A percentile compares a stretch with the other conserved stretches of the same genome.
phyloP scores from a whole-genome alignment of 2,113 vertebrate genomes.

The Megaceryle torquata region DNA sequence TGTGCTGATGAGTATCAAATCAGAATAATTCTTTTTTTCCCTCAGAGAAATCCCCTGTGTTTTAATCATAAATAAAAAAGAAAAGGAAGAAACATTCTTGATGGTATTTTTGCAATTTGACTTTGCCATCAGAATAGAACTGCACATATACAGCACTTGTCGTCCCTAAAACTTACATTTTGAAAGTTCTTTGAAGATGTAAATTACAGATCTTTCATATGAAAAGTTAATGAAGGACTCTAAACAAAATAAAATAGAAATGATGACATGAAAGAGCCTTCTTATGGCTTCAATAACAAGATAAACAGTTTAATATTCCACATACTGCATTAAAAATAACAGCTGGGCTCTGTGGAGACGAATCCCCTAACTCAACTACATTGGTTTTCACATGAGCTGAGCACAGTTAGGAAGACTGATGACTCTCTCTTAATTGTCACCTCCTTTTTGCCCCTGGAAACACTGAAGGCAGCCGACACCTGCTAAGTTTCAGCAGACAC shows the following conservation, averaged over 20 bases:
- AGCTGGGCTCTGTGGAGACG: conserved; percentile 47
- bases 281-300: conserved; percentile 73
- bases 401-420: background rate
- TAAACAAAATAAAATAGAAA: conserved; percentile 76
- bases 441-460: background rate
- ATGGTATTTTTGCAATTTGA: conserved; percentile 46
- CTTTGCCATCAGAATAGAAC: conserved; percentile 55
- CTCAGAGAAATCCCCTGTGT: conserved; percentile 18
- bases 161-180: conserved; percentile 71
- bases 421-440: background rate
- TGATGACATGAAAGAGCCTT: conserved; percentile 74
- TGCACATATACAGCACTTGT: conserved; percentile 59
- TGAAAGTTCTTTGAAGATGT: conserved; percentile 75
- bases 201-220: conserved; percentile 76
- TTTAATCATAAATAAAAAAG: conserved; percentile 53
- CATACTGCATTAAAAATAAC: conserved; percentile 69
- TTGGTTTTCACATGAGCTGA: background rate
- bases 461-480: background rate
- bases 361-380: background rate
- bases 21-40: conserved; percentile 37
- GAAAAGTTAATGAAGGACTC: conserved; percentile 76
- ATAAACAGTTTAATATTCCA: conserved; percentile 77
- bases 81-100: conserved; percentile 23
- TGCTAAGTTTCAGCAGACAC: background rate
- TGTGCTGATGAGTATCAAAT: conserved; percentile 13